Conservation (phyloP, 53 echinoderm and acorn worm species). For the Pentamera pediparva region DNA sequence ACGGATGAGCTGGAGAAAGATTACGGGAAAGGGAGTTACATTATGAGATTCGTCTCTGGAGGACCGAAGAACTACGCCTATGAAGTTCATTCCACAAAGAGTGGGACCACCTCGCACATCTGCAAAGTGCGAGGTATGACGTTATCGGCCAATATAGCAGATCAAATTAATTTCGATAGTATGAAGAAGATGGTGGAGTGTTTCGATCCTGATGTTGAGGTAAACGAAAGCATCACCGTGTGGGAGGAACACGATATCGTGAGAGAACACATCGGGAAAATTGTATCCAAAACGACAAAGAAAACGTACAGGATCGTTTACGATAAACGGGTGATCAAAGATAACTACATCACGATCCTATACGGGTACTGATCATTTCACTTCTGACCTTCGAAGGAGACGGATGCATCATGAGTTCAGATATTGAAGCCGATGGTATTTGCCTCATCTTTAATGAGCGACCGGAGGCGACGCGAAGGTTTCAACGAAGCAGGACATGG, state of each 20-base stretch:
- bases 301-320: conserved; percentile 29
- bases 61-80: conserved; percentile 64
- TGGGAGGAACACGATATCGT: neutral
- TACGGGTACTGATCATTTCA: conserved; percentile 33
- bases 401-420: too few species aligned
- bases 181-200: conserved; percentile 10
- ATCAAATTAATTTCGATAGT: conserved; percentile 20
- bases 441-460: too few species aligned
- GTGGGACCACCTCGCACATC: neutral
- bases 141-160: neutral
- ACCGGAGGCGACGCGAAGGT: too few species aligned
- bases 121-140: conserved; percentile 49
- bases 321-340: conserved; percentile 29
- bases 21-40: conserved; percentile 45
- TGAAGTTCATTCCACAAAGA: conserved; percentile 18
- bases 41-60: conserved; percentile 55
- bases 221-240: conserved; percentile 8
- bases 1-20: conserved; percentile 53
- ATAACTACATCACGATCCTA: neutral
- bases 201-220: neutral
- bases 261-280: neutral
- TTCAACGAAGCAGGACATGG: too few species aligned
- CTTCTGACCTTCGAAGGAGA: too few species aligned
- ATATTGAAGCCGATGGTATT: too few species aligned
- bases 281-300: neutral